Conservation (phyloP, 1,140 invertebrate genomes). For the Colletes gigas region DNA sequence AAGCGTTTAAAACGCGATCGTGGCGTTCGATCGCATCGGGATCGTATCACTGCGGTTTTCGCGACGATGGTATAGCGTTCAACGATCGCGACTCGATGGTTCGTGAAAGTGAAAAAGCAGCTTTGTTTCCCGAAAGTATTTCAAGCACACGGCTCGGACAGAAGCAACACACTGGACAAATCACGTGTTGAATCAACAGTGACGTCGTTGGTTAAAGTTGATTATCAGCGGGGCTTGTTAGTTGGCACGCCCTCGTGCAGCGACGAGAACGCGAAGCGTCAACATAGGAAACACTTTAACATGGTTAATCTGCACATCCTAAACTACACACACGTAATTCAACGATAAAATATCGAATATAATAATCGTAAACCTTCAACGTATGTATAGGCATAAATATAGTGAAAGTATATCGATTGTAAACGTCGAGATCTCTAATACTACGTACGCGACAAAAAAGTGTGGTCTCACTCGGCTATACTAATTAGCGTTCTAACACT, state of each 20-base stretch:
- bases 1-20: neutral
- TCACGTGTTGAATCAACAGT: constrained; percentile 42
- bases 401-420: constrained; percentile 27
- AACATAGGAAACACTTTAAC: constrained; percentile 37
- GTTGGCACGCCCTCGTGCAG: constrained; percentile 21
- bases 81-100: neutral
- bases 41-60: neutral
- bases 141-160: constrained; percentile 32
- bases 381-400: constrained; percentile 30
- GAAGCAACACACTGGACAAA: constrained; percentile 76
- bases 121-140: constrained; percentile 5
- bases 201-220: constrained; percentile 36
- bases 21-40: no score
- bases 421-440: constrained; percentile 52
- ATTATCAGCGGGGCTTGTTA: constrained; percentile 37
- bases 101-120: constrained; percentile 9
- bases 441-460: constrained; percentile 57
- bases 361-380: constrained; percentile 34
- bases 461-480: constrained; percentile 57
- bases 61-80: neutral
- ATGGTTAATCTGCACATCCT: constrained; percentile 49
- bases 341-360: constrained; percentile 24
- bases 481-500: constrained; percentile 64
- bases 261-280: constrained; percentile 38
- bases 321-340: constrained; percentile 55